phyloP scores from a whole-genome alignment of 2,113 vertebrate genomes.

The Sciurus niger region DNA sequence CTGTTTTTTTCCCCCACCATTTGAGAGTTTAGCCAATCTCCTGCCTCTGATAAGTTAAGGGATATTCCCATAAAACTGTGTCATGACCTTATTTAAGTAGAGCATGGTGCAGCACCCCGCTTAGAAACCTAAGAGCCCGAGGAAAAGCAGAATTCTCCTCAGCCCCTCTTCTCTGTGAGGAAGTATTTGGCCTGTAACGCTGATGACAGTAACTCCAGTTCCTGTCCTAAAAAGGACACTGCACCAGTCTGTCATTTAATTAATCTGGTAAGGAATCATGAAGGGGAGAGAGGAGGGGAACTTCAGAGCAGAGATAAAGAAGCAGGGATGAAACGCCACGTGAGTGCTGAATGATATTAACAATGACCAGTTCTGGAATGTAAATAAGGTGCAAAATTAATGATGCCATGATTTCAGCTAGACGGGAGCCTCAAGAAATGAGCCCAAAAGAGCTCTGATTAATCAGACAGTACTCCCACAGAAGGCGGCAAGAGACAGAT shows the following conservation, averaged over 20 bases:
- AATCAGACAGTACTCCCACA: background rate
- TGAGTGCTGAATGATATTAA: background rate
- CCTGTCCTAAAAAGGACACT: background rate
- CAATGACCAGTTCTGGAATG: background rate
- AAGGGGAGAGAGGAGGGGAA: background rate
- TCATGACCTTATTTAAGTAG: background rate
- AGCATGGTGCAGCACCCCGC: too few species aligned
- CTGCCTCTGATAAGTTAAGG: background rate
- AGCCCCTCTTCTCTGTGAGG: background rate
- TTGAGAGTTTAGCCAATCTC: background rate
- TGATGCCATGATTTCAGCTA: background rate
- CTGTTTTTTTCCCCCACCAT: background rate
- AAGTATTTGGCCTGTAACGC: background rate
- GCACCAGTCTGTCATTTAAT: background rate
- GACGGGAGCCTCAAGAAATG: background rate
- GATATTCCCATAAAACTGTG: rapidly evolving
- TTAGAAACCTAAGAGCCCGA: background rate
- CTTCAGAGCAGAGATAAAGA: background rate
- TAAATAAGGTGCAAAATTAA: slow-evolving; percentile 12
- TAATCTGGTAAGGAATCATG: background rate
- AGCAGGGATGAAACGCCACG: background rate
- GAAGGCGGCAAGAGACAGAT: background rate
- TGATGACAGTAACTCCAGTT: background rate
- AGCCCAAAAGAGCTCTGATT: background rate
- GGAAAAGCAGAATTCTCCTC: background rate